These are phyloP conservation scores for Panagrolaimus sp. DNA, from an alignment of 1,140 invertebrate species.

Conservation along the genomic window DNA sequence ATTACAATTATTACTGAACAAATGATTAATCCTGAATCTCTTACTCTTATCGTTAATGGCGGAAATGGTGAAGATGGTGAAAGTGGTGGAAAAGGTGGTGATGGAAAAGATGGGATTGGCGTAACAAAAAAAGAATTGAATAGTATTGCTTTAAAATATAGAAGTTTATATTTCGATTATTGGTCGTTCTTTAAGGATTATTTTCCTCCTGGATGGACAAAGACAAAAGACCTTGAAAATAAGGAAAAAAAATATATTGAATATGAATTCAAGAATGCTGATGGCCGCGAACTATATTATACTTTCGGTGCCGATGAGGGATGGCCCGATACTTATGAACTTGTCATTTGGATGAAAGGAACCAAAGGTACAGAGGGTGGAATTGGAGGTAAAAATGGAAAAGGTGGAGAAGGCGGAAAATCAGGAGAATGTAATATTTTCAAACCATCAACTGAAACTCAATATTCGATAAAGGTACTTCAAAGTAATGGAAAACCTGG, in stretches of 20 bases:
- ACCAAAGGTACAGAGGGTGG: neutral
- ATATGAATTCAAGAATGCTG: neutral
- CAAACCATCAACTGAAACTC: neutral
- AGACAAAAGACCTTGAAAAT: neutral
- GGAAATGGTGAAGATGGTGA: neutral
- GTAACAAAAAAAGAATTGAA: neutral
- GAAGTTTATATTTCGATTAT: neutral
- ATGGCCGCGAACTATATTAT: neutral
- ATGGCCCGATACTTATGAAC: neutral
- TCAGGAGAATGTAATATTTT: neutral
- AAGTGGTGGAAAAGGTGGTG: neutral
- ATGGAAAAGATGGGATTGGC: neutral
- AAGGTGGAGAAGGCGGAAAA: constrained; percentile 1
- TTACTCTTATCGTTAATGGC: neutral
- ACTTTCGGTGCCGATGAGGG: neutral
- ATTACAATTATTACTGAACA: neutral
- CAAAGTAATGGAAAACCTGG: neutral
- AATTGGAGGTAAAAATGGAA: neutral
- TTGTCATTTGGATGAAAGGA: neutral
- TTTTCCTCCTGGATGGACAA: neutral
- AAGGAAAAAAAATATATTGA: neutral
- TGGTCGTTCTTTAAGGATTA: neutral
- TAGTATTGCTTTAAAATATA: neutral
- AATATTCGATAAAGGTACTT: neutral
- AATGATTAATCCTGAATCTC: neutral